Conservation (phyloP, 2,113 vertebrate genomes). For the Petaurus breviceps region DNA sequence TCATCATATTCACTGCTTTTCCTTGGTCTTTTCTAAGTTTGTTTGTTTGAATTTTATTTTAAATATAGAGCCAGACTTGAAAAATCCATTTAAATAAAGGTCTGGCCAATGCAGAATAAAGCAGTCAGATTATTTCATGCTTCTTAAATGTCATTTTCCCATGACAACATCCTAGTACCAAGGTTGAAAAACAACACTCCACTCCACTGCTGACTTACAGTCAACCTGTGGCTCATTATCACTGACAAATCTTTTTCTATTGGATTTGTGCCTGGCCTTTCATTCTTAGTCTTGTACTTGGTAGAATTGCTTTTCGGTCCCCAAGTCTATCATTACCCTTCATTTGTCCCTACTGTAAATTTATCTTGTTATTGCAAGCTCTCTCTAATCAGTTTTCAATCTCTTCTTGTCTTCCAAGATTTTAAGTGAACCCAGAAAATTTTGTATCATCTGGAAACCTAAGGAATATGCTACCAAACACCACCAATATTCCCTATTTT, state of each 20-base stretch:
- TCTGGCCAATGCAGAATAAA: background rate
- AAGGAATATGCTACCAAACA: background rate
- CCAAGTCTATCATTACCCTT: background rate
- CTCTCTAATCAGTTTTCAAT: background rate
- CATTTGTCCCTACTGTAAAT: conserved; percentile 27
- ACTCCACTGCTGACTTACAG: background rate
- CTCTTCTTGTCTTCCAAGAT: background rate
- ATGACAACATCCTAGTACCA: background rate
- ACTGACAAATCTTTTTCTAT: background rate
- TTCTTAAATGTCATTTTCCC: conserved; percentile 39
- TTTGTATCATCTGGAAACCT: background rate
- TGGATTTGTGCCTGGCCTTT: background rate
- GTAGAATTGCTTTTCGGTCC: background rate
- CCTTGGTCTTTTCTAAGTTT: conserved; percentile 10
- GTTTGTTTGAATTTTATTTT: conserved; percentile 10
- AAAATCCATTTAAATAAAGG: conserved; percentile 14
- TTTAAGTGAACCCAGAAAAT: conserved; percentile 1
- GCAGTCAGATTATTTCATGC: background rate
- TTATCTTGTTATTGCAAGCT: conserved; percentile 13
- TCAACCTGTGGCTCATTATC: background rate
- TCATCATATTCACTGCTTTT: background rate
- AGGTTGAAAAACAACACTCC: conserved; percentile 7
- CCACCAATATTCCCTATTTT: background rate
- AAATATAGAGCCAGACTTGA: conserved; percentile 6
- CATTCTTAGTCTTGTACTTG: background rate